phyloP scores from a whole-genome alignment of 2,888 invertebrate species.

The Xiphydria camelus region DNA sequence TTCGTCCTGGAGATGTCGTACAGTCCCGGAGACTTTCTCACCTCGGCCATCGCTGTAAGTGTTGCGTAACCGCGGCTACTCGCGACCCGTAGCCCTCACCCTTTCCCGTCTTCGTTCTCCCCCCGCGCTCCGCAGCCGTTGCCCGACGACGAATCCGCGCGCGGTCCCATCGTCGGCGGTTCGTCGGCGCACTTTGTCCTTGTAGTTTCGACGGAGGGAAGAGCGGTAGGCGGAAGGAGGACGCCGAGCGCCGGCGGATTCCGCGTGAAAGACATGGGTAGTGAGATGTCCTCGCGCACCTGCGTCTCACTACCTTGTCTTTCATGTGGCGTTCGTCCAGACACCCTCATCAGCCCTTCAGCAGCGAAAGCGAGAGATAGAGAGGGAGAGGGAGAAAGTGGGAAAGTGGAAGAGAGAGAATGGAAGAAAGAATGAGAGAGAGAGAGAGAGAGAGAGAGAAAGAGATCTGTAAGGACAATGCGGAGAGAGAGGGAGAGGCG shows the following conservation, averaged over 20 bases:
- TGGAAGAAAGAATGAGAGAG: not conserved
- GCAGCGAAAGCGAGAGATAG: not conserved
- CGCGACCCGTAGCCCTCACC: no score
- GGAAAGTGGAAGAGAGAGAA: not conserved
- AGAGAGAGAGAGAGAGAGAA: not conserved
- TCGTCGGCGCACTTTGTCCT: no score
- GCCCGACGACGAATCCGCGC: no score
- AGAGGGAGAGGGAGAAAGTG: not conserved
- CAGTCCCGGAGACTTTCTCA: conserved; percentile 61
- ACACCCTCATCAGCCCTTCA: conserved; percentile 5
- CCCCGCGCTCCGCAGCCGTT: no score
- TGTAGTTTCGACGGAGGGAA: no score
- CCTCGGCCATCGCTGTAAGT: conserved; percentile 65
- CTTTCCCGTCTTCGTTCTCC: no score
- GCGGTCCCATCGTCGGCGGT: no score
- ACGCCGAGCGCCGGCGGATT: conserved; percentile 49
- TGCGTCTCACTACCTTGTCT: conserved; percentile 98
- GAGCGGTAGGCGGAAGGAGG: not conserved
- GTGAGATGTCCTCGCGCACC: conserved; percentile 82
- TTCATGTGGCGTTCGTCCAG: conserved; percentile 76
- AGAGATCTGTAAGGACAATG: not conserved
- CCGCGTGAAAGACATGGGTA: conserved; percentile 97
- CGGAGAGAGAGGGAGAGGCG: not conserved
- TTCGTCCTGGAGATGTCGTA: conserved; percentile 65
- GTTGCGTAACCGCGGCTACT: no score